These are phyloP conservation scores for Hybognathus amarus DNA, from an alignment of 2,797 vertebrate genomes.

Conservation along the genomic window DNA sequence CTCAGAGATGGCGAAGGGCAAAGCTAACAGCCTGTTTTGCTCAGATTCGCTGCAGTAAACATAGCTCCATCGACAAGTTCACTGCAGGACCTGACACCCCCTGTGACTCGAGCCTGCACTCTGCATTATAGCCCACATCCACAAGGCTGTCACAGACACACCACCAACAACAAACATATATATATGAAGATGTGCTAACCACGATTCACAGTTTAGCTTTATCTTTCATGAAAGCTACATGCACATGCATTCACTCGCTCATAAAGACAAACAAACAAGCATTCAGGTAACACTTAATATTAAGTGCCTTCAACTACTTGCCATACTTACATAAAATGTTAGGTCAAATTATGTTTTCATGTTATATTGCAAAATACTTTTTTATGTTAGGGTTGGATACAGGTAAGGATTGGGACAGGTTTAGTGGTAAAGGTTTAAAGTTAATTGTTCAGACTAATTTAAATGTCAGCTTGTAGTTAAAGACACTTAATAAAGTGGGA, in stretches of 20 bases:
- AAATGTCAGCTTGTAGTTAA: neutral
- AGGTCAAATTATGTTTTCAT: neutral
- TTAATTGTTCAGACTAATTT: neutral
- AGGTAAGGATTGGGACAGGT: neutral
- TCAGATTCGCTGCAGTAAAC: slow-evolving; percentile 32
- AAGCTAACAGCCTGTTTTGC: slow-evolving; percentile 50
- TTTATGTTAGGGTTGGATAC: neutral
- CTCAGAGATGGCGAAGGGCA: slow-evolving; percentile 15
- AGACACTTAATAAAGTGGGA: neutral
- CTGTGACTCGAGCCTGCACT: slow-evolving; percentile 47
- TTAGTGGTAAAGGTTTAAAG: neutral
- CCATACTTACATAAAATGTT: neutral
- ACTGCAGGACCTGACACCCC: slow-evolving; percentile 30
- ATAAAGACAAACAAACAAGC: slow-evolving; percentile 12
- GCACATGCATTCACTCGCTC: neutral
- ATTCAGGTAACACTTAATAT: neutral
- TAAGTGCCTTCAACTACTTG: neutral
- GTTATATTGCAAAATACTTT: neutral
- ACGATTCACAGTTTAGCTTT: neutral
- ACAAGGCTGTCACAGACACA: neutral
- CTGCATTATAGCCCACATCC: slow-evolving; percentile 28
- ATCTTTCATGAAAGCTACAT: neutral
- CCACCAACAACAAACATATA: slow-evolving; percentile 17
- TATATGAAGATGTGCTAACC: slow-evolving; percentile 13
- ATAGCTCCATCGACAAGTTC: slow-evolving; percentile 26